Evolutionary conservation across 53 echinoderm and acorn worm genomes (phyloP).

Genomic region (Luidia sarsii): DNA sequence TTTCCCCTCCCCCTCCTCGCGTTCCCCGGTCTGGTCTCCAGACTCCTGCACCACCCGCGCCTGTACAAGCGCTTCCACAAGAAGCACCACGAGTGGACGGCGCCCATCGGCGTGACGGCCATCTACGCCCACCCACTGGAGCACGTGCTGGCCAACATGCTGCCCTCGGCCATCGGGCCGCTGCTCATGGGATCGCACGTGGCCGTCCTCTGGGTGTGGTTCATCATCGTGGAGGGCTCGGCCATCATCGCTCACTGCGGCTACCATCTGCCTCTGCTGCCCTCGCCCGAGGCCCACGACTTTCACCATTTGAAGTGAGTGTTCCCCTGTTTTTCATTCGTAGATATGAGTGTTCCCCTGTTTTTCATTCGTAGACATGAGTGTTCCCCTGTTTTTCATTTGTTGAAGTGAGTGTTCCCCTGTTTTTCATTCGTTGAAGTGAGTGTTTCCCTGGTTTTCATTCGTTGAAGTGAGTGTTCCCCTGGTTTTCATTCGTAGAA

Average conservation of each 20-base stretch:
- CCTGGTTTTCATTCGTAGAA: too few relatives aligned
- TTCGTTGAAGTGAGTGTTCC: too few relatives aligned
- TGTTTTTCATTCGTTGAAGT: too few relatives aligned
- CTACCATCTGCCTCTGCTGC: constrained; percentile 89
- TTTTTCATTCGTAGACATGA: constrained; percentile 96
- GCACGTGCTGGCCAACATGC: constrained; percentile 77
- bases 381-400: constrained; percentile 90
- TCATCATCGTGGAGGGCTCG: constrained; percentile 74
- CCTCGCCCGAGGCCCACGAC: constrained; percentile 97
- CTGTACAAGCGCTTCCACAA: constrained; percentile 89
- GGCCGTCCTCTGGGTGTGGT: constrained; percentile 86
- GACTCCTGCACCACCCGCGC: constrained; percentile 78
- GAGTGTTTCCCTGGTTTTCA: too few relatives aligned
- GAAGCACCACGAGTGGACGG: constrained; percentile 96
- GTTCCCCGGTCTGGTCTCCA: constrained; percentile 31
- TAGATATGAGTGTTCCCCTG: constrained; percentile 86
- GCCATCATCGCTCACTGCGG: constrained; percentile 93
- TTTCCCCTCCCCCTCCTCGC: too few relatives aligned
- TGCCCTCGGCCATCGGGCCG: constrained; percentile 77
- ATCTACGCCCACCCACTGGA: constrained; percentile 91
- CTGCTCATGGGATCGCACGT: constrained; percentile 88
- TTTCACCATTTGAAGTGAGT: constrained; percentile 99
- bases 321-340: constrained; percentile 86
- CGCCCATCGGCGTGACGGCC: constrained; percentile 84
- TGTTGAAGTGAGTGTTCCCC: constrained; percentile 86